These are phyloP conservation scores for Esox lucius DNA, from an alignment of 2,797 vertebrate genomes.

Conservation along the genomic window DNA sequence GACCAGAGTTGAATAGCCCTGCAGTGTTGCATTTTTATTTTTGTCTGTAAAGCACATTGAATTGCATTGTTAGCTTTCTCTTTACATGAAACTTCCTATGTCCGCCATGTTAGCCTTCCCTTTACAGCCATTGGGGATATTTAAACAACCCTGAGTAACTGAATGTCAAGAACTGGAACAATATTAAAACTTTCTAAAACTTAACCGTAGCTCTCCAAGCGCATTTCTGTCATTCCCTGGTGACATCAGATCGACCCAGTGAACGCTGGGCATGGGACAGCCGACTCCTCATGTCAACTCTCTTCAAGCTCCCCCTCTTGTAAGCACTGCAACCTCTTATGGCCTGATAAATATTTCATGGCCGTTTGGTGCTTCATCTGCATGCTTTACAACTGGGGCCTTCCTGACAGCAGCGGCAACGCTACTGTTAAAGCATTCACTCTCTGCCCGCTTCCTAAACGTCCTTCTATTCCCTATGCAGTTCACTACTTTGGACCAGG, in stretches of 20 bases:
- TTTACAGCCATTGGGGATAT: no score
- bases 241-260: not conserved
- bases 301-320: slow-evolving; percentile 54
- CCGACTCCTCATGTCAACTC: slow-evolving; percentile 35
- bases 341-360: slow-evolving; percentile 72
- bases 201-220: no score
- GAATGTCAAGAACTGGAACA: no score
- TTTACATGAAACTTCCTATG: no score
- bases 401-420: not conserved
- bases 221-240: not conserved
- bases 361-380: slow-evolving; percentile 68
- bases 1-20: not conserved
- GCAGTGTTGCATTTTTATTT: not conserved
- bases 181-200: no score
- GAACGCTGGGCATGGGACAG: not conserved
- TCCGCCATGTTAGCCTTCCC: no score
- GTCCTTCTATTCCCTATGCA: not conserved
- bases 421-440: slow-evolving; percentile 22
- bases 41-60: not conserved
- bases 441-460: not conserved
- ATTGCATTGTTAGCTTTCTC: no score
- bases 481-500: not conserved
- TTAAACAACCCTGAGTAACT: no score
- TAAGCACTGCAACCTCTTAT: slow-evolving; percentile 56
- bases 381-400: slow-evolving; percentile 63